Evolutionary conservation across 2,113 vertebrate genomes (phyloP).

Genomic region (Colinus virginianus): DNA sequence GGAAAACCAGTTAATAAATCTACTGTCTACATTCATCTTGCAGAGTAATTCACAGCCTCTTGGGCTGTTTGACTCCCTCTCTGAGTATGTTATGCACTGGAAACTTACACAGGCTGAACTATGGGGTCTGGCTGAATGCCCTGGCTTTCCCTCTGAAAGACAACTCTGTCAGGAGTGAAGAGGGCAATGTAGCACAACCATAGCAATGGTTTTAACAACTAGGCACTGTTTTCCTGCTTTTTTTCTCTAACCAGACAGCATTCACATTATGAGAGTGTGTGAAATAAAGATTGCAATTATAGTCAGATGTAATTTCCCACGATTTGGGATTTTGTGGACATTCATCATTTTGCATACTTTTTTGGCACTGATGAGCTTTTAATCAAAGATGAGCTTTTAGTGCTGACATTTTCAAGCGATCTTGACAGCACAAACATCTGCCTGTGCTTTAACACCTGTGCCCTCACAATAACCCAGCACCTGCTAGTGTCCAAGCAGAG

Average conservation of each 20-base stretch:
- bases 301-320: background rate
- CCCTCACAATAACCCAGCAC: background rate
- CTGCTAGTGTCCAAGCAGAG: background rate
- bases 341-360: background rate
- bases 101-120: background rate
- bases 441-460: constrained; percentile 3
- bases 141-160: background rate
- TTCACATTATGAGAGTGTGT: background rate
- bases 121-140: background rate
- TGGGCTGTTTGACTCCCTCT: background rate
- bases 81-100: background rate
- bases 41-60: constrained; percentile 6
- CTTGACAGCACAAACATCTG: background rate
- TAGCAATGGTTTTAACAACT: background rate
- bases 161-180: constrained; percentile 39
- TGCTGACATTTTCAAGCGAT: background rate
- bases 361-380: constrained; percentile 3
- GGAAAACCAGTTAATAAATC: constrained; percentile 19
- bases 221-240: background rate
- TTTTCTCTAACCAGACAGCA: background rate
- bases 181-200: constrained; percentile 14
- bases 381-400: background rate
- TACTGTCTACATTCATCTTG: background rate
- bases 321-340: background rate
- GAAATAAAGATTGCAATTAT: background rate